Evolutionary conservation across 2,888 invertebrate species (phyloP), one percentile per base, ranked within the genome.

Genomic region (Bellardia bayeri): DNA sequence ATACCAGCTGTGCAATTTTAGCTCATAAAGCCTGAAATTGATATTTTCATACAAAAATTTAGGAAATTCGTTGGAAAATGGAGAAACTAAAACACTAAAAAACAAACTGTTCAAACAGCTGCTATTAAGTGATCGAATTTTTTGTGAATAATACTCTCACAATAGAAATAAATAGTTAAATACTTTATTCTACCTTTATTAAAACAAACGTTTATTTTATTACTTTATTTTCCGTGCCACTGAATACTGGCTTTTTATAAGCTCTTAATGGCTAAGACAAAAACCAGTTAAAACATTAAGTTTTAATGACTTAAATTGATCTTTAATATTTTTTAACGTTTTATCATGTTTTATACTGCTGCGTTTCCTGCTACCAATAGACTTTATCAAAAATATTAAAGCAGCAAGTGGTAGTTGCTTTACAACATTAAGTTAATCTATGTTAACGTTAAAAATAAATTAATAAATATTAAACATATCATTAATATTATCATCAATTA

Each of bases 391-490:
- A 7, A 7, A 7, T 42, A 2, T 42, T 42, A 0, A 42, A 45
- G 45, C 37, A 37, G 37, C 6, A 37, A 37, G 0, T 13, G 13
- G 45, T 45, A 45, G 45, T 9, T 45, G 45, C 13, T 13, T 9
- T 51, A 51, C 51, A n/a, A 6, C n/a, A 51, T 51, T 51, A 14
- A n/a, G 13, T 51, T n/a, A 51, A 51, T 51, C 51, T 51, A 1
- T 51, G n/a, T 51, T 51, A 51, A 51, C 51, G n/a, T 51, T 51
- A 51, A 51, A 51, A 51, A n/a, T 51, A 6, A n/a, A 51, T n/a
- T 51, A 49, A 42, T 5, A 45, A 49, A n/a, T 51, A n/a, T 51
- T 51, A n/a, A 51, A 3, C n/a, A 6, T 51, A 51, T 37, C 37
- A 37, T 37, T 37, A 37, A 37, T 6, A 37, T 5, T 37, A 37